Conservation (phyloP, 2,113 vertebrate species). For the Ptilonorhynchus violaceus region DNA sequence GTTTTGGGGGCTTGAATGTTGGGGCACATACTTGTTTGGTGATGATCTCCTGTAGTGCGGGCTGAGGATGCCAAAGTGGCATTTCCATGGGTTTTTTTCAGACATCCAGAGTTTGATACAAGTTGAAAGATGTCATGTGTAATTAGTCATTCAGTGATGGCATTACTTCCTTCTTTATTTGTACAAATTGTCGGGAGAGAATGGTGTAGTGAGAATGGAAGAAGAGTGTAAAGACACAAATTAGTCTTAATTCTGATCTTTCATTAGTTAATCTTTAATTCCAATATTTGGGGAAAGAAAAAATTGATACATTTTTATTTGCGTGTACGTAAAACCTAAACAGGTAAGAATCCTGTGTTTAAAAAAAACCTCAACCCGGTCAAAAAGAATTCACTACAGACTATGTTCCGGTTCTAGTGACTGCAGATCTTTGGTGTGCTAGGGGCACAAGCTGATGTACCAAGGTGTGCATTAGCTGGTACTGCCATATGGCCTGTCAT, state of each 20-base stretch:
- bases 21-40: background rate
- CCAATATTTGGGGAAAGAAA: background rate
- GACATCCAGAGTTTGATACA: background rate
- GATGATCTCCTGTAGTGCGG: background rate
- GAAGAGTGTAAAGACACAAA: background rate
- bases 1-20: background rate
- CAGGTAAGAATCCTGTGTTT: background rate
- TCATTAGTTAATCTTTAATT: background rate
- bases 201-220: background rate
- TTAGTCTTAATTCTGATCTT: background rate
- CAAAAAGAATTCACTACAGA: background rate
- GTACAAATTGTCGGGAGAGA: background rate
- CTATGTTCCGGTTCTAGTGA: background rate
- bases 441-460: background rate
- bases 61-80: background rate
- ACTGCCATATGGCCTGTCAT: constrained; percentile 31
- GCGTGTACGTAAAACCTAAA: background rate
- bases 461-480: constrained; percentile 32
- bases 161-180: background rate
- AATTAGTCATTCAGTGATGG: background rate
- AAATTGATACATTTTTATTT: background rate
- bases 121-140: background rate
- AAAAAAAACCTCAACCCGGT: background rate
- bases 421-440: background rate
- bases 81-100: accelerated